Evolutionary conservation across 2,888 invertebrate genomes (phyloP), one percentile per base, ranked within the genome.

Genomic region (Hypomecis atomaria): DNA sequence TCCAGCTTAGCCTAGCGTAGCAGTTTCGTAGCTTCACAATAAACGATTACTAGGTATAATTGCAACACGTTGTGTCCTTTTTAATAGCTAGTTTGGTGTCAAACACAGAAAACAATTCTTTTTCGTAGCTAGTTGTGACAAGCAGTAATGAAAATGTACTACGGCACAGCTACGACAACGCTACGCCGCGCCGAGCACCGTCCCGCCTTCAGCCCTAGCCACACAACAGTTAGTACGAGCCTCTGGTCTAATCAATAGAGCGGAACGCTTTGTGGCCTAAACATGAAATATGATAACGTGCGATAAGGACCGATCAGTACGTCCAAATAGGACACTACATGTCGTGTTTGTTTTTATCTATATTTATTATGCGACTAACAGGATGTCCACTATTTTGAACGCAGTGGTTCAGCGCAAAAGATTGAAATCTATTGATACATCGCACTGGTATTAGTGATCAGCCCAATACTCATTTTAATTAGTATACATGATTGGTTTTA

Each of bases 221-320:
- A 56, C 6, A 45, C 10, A 13, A 45, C 11, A 56, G 55, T 45
- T 37, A 7, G 42, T 57, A 37, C 54, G 43, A 37, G 36, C 34
- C 23, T 37, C 11, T 8, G 8, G 33, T 37, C 62, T 33, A 65
- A 65, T 65, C 65, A 65, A 65, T 65, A 65, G 56, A 65, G 65
- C 65, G 65, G 59, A 48, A 47, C 60, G 56, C 65, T 65, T 65
- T 65, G 65, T 65, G 9, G 33, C 56, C 48, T 52, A 65, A 65
- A 52, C 55, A 54, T 23, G 3, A 23, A 23, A 23, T 23, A 33
- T 33, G 64, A 59, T 64, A 65, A 60, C 50, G 42, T 8, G 8
- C 44, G 59, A 65, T 65, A 65, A 60, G 13, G 50, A 36, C 23
- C 48, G 48, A 48, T 42, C 44, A 53, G 37, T 38, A 60, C 60